Evolutionary conservation across 1,140 invertebrate species (phyloP).

Genomic region (Papilio dardanus): DNA sequence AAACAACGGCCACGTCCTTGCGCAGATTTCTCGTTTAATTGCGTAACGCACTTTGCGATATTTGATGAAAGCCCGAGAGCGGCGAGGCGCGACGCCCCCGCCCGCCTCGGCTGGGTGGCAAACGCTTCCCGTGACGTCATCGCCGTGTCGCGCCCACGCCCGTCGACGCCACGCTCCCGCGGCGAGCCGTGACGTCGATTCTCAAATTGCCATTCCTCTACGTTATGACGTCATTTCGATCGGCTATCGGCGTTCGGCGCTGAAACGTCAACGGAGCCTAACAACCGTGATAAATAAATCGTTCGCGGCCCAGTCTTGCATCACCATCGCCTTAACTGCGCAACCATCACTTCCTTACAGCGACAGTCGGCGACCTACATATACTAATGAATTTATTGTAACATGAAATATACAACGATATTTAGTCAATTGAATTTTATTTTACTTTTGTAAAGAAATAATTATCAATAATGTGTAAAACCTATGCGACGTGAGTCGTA

Average conservation of each 20-base stretch:
- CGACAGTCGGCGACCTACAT: conserved; percentile 65
- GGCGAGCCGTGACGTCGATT: conserved; percentile 59
- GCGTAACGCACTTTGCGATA: conserved; percentile 60
- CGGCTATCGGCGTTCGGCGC: conserved; percentile 57
- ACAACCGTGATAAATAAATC: conserved; percentile 54
- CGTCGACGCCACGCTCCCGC: conserved; percentile 52
- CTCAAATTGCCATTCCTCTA: conserved; percentile 53
- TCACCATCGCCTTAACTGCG: conserved; percentile 57
- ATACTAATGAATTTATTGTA: conserved; percentile 56
- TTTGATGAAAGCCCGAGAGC: conserved; percentile 61
- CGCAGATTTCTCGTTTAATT: conserved; percentile 74
- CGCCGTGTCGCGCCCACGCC: conserved; percentile 53
- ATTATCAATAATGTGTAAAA: no score
- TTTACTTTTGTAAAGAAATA: background rate
- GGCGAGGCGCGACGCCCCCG: conserved; percentile 52
- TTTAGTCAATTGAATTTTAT: conserved; percentile 18
- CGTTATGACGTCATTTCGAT: conserved; percentile 63
- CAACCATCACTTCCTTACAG: conserved; percentile 65
- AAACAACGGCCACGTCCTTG: conserved; percentile 71
- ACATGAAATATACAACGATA: conserved; percentile 33
- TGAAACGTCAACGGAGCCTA: conserved; percentile 54
- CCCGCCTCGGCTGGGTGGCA: conserved; percentile 48
- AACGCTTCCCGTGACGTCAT: conserved; percentile 70
- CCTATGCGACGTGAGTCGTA: background rate
- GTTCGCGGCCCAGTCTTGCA: conserved; percentile 53